Evolutionary conservation across 2,113 vertebrate genomes (phyloP).

Genomic region (Bubo scandiacus): DNA sequence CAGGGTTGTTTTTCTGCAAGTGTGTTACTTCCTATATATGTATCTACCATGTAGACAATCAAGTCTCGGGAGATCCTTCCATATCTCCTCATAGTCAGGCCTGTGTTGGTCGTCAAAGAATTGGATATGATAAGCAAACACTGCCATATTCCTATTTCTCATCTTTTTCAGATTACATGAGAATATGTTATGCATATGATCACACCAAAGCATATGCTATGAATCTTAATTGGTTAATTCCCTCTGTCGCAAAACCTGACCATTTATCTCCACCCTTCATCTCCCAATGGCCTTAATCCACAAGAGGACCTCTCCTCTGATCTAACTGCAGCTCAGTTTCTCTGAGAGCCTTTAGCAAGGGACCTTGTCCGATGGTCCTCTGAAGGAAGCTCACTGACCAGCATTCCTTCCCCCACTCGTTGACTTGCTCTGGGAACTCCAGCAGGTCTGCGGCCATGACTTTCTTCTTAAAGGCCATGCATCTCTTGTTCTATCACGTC

Average conservation of each 20-base stretch:
- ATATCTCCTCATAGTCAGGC: background rate
- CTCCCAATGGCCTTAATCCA: background rate
- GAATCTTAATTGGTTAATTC: background rate
- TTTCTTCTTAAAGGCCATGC: background rate
- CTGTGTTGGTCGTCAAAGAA: background rate
- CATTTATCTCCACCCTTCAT: background rate
- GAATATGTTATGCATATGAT: background rate
- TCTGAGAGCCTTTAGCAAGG: background rate
- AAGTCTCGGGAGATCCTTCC: background rate
- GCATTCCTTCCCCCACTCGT: background rate
- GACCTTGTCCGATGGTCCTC: background rate
- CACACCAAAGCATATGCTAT: background rate
- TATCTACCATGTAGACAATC: background rate
- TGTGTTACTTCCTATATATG: background rate
- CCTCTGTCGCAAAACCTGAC: background rate
- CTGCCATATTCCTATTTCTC: background rate
- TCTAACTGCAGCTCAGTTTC: background rate
- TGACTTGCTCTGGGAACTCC: background rate
- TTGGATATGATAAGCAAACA: background rate
- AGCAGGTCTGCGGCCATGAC: background rate
- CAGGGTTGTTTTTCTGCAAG: background rate
- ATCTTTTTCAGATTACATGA: background rate
- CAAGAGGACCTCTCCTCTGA: background rate
- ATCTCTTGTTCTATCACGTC: background rate
- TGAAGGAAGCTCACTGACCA: background rate